phyloP scores from a whole-genome alignment of 2,113 vertebrate species.

The Cynocephalus volans region DNA sequence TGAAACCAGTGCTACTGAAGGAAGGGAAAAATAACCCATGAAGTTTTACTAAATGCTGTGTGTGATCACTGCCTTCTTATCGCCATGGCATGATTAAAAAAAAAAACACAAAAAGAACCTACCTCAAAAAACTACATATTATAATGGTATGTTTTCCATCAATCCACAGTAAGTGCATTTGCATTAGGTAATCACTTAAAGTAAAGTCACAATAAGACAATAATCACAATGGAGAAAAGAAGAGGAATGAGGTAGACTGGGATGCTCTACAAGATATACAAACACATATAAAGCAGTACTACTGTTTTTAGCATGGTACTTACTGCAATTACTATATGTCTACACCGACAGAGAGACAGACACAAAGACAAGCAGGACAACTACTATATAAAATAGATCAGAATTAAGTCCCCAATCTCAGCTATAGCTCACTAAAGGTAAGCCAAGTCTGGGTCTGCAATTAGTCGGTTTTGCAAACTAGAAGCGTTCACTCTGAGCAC shows the following conservation, averaged over 20 bases:
- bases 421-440: not conserved
- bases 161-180: not conserved
- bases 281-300: not conserved
- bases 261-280: not conserved
- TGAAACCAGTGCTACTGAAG: not conserved
- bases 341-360: not conserved
- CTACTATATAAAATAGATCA: not conserved
- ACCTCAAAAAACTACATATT: not conserved
- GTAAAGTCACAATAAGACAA: not conserved
- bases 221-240: not conserved
- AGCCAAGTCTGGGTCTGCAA: not conserved
- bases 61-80: not conserved
- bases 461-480: not conserved
- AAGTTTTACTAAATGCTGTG: not conserved
- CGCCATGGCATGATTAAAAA: not conserved
- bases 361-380: not conserved
- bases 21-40: not conserved
- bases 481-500: not conserved
- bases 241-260: not conserved
- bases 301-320: not conserved
- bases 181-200: slow-evolving; percentile 6
- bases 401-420: not conserved
- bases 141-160: not conserved
- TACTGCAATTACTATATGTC: not conserved
- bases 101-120: not conserved